A percentile compares a stretch with the other conserved stretches of the same genome.
Evolutionary conservation across 92 coral and sea anemone species (phyloP).

Genomic region (Scolanthus callimorphus): DNA sequence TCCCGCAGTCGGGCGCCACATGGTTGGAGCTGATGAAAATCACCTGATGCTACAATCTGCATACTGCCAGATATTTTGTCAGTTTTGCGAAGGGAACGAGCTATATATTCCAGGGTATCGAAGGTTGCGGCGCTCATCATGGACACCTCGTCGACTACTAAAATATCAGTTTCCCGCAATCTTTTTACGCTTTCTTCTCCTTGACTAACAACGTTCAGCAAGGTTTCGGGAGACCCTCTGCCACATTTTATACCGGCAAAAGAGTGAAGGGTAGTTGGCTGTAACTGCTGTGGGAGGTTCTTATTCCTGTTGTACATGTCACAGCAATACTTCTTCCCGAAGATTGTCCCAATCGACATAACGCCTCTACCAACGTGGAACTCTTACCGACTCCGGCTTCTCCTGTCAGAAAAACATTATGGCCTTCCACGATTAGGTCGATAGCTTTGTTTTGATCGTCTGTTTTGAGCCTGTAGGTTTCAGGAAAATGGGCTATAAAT

Average conservation of each 20-base stretch:
- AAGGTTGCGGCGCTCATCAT: conserved; percentile 39
- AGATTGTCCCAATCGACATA: not conserved
- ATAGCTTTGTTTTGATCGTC: not conserved
- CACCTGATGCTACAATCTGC: conserved; percentile 57
- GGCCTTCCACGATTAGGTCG: not conserved
- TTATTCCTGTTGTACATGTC: not conserved
- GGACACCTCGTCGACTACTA: conserved; percentile 47
- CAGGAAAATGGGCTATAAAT: too few species aligned
- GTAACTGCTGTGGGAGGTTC: not conserved
- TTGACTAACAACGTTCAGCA: not conserved
- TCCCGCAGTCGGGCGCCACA: too few species aligned
- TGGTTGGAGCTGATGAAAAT: conserved; percentile 48
- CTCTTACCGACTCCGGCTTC: not conserved
- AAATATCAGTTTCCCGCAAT: conserved; percentile 35
- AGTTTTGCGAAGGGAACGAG: conserved; percentile 11
- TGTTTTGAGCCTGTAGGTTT: too few species aligned
- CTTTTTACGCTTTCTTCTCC: conserved; percentile 15
- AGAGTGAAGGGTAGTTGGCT: conserved; percentile 6
- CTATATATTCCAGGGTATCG: conserved; percentile 19
- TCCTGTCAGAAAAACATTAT: not conserved
- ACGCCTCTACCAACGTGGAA: not conserved
- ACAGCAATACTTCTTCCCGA: not conserved
- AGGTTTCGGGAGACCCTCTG: conserved; percentile 5
- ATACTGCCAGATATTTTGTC: conserved; percentile 39
- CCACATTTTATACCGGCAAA: conserved; percentile 17